A percentile compares a stretch with the other conserved stretches of the same genome.
phyloP scores from a whole-genome alignment of 2,888 invertebrate species.

The Proisotoma minuta region DNA sequence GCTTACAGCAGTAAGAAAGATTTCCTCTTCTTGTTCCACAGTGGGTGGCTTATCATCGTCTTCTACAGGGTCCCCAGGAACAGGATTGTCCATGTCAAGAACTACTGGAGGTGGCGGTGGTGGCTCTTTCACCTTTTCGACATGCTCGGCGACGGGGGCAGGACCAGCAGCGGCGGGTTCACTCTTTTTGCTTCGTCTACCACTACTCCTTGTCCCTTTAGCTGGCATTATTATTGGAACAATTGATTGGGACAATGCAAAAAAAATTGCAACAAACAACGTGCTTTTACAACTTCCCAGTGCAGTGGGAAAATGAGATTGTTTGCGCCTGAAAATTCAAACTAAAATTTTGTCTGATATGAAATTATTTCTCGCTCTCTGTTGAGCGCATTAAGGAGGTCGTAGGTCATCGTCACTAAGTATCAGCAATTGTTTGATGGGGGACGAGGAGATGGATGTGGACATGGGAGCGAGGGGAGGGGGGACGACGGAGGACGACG shows the following conservation, averaged over 20 bases:
- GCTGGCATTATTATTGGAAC: too few relatives aligned
- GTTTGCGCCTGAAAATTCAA: too few relatives aligned
- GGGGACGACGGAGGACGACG: not conserved
- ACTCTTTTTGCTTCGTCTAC: not conserved
- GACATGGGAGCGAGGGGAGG: not conserved
- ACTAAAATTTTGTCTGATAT: too few relatives aligned
- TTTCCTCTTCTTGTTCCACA: not conserved
- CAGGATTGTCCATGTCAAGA: not conserved
- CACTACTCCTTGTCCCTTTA: not conserved
- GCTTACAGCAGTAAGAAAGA: constrained; percentile 2
- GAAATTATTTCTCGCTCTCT: too few relatives aligned
- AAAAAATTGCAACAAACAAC: too few relatives aligned
- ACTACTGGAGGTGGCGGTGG: not conserved
- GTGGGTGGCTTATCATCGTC: too few relatives aligned
- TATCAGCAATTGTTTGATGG: too few relatives aligned
- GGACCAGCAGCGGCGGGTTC: not conserved
- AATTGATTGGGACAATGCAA: too few relatives aligned
- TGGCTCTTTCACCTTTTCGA: not conserved
- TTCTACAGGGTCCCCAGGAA: not conserved
- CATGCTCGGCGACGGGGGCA: not conserved
- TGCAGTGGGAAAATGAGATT: too few relatives aligned
- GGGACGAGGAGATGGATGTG: constrained; percentile 15
- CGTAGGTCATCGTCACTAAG: too few relatives aligned
- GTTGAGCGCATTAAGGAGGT: too few relatives aligned
- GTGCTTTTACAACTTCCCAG: too few relatives aligned